phyloP scores from a whole-genome alignment of 37 sponge, comb jelly and placozoan genomes.

The Cliona cf. orientalis region DNA sequence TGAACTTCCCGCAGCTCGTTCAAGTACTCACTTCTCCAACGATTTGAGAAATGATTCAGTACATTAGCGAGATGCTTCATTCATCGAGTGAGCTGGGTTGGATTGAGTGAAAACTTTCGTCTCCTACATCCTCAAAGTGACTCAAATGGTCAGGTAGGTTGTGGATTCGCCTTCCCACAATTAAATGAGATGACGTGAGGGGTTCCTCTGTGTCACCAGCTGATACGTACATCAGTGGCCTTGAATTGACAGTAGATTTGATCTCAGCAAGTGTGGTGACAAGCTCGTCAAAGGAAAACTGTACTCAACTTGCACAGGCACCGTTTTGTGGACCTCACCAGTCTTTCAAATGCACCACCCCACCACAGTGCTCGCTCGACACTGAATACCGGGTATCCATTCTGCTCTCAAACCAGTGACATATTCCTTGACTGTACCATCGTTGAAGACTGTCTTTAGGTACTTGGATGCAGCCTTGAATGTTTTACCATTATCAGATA shows the following conservation, averaged over 20 bases:
- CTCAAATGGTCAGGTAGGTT: too few species aligned
- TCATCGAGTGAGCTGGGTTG: not conserved
- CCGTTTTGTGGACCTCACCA: too few species aligned
- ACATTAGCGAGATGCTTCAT: not conserved
- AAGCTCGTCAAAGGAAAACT: constrained; percentile 7
- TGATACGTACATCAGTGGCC: constrained; percentile 16
- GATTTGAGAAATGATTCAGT: constrained; percentile 13
- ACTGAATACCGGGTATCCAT: not conserved
- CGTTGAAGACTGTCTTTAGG: not conserved
- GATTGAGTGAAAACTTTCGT: not conserved
- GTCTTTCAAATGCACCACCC: too few species aligned
- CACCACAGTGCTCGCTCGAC: too few species aligned
- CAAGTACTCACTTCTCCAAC: too few species aligned
- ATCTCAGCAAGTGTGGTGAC: constrained; percentile 8
- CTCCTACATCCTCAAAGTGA: too few species aligned
- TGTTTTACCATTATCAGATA: not conserved
- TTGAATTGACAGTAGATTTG: not conserved
- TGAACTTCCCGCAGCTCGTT: too few species aligned
- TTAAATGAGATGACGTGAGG: too few species aligned
- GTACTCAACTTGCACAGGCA: not conserved
- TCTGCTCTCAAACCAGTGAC: not conserved
- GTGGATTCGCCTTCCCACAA: too few species aligned
- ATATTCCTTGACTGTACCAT: not conserved
- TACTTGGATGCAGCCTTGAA: constrained; percentile 2
- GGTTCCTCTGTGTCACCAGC: constrained; percentile 18